Base-by-base conservation (phyloP, 2,888 invertebrate species). In the Danaus chrysippus region DNA sequence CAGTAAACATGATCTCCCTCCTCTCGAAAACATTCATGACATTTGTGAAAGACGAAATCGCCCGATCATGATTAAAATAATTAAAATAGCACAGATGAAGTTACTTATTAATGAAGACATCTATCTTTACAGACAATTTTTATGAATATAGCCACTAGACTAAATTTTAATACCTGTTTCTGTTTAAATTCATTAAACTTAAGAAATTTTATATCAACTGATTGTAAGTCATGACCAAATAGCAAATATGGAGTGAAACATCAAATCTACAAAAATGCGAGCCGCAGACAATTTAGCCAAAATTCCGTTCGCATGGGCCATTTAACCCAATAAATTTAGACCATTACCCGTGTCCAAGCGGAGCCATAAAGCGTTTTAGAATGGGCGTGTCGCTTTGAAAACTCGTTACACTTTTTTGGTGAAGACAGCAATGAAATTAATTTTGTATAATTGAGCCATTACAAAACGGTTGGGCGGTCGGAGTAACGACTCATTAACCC, bases 271-370 rank as follows among this genome's bases (percentile, higher is more conserved):
- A 83, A 82, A 86, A 87, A 86, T 87, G 84, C 84, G 84, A 87
- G 82, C 83, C 80, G 79, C 82, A 84, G 82, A 83, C 84, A 83
- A 84, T 86, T 86, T 82, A 81, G 78, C 76, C 74, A 70, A 79
- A 83, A 83, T 83, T 84, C 81, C 83, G 81, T 80, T 82, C 71
- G 80, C 74, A 81, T 82, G 82, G 79, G 66, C 81, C 86, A 87
- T 88, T 88, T 81, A 86, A 84, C 83, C 82, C 86, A 87, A 89
- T 89, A 88, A 88, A 88, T 89, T 89, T 84, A 78, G 81, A 83
- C 85, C 83, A 86, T 89, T 88, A 87, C 82, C 83, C 85, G 76
- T 86, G 86, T 86, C 84, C 86, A 79, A 83, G 77, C 79, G 79
- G 68, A 70, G 80, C 82, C 80, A 83, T 86, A 86, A 84, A 86